Conservation (phyloP, 1,140 invertebrate genomes). For the Archivesica marissinica region DNA sequence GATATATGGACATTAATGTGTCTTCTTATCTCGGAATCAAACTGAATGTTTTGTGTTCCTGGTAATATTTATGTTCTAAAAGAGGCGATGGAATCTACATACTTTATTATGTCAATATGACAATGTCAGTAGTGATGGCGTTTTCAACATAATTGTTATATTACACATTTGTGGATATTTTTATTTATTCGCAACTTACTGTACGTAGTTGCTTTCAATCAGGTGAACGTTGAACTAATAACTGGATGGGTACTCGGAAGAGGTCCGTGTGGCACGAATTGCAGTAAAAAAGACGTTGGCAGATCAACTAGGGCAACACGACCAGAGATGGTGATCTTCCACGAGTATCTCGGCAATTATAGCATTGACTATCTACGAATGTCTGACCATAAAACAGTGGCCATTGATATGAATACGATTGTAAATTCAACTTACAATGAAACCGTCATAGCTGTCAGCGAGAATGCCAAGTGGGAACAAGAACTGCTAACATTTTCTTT, state of each 20-base stretch:
- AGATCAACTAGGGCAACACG: constrained; percentile 5
- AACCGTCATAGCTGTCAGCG: constrained; percentile 27
- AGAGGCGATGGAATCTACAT: too few species aligned
- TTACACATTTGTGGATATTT: too few species aligned
- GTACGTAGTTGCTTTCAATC: too few species aligned
- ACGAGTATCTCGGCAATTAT: background rate
- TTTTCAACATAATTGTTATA: too few species aligned
- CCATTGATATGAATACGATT: background rate
- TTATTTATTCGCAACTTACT: too few species aligned
- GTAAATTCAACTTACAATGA: background rate
- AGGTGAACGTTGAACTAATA: constrained; percentile 11
- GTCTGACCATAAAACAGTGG: background rate
- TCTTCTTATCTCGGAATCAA: too few species aligned
- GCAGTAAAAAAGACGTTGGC: constrained; percentile 18
- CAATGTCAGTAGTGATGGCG: too few species aligned
- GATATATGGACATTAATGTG: too few species aligned
- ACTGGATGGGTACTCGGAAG: constrained; percentile 43
- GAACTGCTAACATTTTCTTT: background rate
- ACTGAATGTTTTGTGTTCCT: too few species aligned
- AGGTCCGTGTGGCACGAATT: constrained; percentile 23
- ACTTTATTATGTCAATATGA: too few species aligned
- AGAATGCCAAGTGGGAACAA: constrained; percentile 22
- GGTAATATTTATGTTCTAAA: too few species aligned
- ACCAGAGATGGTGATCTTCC: background rate
- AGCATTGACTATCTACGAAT: background rate